Percentiles rank a stretch among this genome's conserved stretches.
phyloP scores from a whole-genome alignment of 2,797 vertebrate species.

The Dermochelys coriacea region DNA sequence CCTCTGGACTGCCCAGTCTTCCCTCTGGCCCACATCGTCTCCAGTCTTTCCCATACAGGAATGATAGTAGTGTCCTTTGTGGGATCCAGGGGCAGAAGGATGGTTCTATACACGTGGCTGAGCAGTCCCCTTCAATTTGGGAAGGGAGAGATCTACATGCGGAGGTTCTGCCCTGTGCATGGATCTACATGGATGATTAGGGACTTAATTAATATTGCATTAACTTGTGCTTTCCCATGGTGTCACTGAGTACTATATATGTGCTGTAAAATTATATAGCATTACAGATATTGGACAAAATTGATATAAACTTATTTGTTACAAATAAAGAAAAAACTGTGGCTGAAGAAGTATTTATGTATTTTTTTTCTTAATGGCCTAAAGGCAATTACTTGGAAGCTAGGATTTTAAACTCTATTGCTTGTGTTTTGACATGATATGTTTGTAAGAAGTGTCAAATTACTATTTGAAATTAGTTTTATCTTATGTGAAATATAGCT shows the following conservation, averaged over 20 bases:
- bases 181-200: background rate
- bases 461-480: background rate
- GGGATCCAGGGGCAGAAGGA: background rate
- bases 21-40: accelerated
- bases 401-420: background rate
- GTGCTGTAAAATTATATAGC: background rate
- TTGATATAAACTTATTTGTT: background rate
- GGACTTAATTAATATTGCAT: background rate
- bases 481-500: background rate
- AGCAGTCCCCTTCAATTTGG: background rate
- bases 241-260: background rate
- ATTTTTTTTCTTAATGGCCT: no score
- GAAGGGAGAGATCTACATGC: background rate
- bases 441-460: background rate
- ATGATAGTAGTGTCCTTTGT: background rate
- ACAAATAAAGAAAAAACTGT: background rate
- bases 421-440: background rate
- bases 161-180: background rate
- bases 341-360: background rate
- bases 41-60: background rate
- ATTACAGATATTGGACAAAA: background rate
- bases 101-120: background rate
- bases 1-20: accelerated
- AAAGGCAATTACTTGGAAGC: background rate
- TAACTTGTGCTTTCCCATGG: background rate